A percentile compares a stretch with the other conserved stretches of the same genome.
Evolutionary conservation across 2,797 vertebrate species (phyloP).

Genomic region (Pyrocephalus nanus): DNA sequence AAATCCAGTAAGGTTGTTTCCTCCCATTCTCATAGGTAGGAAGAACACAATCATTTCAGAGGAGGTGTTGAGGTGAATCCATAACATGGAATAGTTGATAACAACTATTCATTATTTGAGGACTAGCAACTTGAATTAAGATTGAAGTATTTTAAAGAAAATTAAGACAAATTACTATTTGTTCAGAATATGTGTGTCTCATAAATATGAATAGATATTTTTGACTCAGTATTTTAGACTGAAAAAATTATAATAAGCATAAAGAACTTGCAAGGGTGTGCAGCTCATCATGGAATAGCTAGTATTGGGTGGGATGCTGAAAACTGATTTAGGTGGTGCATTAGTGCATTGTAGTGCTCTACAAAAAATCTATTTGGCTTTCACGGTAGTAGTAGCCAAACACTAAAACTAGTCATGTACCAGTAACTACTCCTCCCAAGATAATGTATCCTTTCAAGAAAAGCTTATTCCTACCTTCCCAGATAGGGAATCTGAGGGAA

Average conservation of each 20-base stretch:
- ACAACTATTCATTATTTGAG: not conserved
- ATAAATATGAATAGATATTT: not conserved
- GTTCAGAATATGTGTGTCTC: not conserved
- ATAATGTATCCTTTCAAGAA: not conserved
- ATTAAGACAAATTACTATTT: not conserved
- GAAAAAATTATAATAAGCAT: not conserved
- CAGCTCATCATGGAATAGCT: not conserved
- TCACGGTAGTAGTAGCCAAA: fast-evolving
- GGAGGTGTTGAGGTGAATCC: not conserved
- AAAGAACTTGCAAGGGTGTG: not conserved
- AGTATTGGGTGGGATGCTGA: not conserved
- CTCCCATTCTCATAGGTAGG: not conserved
- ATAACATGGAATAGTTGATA: not conserved
- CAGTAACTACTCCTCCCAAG: not conserved
- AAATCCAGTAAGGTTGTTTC: not conserved
- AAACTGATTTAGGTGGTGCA: not conserved
- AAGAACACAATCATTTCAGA: not conserved
- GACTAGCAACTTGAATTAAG: not conserved
- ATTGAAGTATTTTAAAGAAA: not conserved
- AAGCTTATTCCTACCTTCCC: not conserved
- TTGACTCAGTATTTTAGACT: not conserved
- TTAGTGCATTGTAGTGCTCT: not conserved
- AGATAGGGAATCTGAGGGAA: not conserved
- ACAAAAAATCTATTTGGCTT: not conserved
- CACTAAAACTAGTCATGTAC: not conserved